Evolutionary conservation across 2,888 invertebrate species (phyloP).

Genomic region (Cerastoderma edule): DNA sequence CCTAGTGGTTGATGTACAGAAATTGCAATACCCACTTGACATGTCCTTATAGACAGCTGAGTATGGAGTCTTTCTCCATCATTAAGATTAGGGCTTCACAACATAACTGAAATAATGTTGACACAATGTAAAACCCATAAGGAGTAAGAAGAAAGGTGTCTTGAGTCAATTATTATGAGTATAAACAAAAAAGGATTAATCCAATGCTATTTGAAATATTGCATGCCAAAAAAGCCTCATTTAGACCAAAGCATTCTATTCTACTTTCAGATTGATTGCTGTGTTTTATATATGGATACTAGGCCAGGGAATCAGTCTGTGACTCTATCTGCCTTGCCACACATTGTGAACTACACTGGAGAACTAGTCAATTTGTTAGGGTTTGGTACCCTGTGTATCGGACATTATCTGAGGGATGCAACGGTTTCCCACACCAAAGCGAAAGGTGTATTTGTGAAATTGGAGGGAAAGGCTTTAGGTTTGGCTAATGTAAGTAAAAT

Average conservation of each 20-base stretch:
- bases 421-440: not conserved
- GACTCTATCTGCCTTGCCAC: constrained; percentile 15
- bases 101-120: no score
- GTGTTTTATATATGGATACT: constrained; percentile 14
- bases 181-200: no score
- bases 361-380: constrained; percentile 14
- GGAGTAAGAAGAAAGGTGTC: no score
- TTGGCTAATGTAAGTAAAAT: constrained; percentile 10
- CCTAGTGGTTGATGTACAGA: no score
- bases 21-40: no score
- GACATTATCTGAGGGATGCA: not conserved
- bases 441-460: constrained; percentile 9
- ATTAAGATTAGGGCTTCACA: no score
- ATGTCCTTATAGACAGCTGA: no score
- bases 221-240: not conserved
- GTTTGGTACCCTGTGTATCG: constrained; percentile 15
- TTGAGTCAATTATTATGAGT: no score
- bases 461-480: constrained; percentile 7
- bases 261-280: constrained; percentile 10
- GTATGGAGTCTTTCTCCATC: no score
- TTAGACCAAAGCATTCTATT: not conserved
- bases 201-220: no score
- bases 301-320: not conserved
- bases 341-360: constrained; percentile 8
- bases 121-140: no score